phyloP scores from a whole-genome alignment of 2,888 invertebrate genomes.

The Philaethria dido region DNA sequence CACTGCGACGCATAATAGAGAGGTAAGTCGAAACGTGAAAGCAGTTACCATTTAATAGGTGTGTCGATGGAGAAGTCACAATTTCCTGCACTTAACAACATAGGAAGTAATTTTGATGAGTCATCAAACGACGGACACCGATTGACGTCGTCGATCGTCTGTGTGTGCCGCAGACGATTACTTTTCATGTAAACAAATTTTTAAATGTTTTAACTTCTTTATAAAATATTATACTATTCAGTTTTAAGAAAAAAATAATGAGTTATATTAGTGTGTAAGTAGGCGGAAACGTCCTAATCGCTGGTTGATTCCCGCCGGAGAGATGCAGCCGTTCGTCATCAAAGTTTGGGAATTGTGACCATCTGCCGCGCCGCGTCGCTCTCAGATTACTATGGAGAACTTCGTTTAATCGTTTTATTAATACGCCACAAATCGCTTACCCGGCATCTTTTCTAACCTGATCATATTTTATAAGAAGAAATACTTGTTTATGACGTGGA shows the following conservation, averaged over 20 bases:
- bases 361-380: slow-evolving; percentile 78
- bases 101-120: slow-evolving; percentile 82
- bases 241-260: neutral
- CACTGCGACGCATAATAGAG: slow-evolving; percentile 6
- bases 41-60: slow-evolving; percentile 71
- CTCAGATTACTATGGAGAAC: slow-evolving; percentile 80
- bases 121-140: slow-evolving; percentile 79
- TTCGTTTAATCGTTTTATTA: slow-evolving; percentile 84
- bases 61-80: slow-evolving; percentile 79
- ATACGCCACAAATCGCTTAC: slow-evolving; percentile 82
- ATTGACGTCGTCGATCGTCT: slow-evolving; percentile 65
- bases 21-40: slow-evolving; percentile 48
- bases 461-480: slow-evolving; percentile 48
- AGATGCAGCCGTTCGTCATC: slow-evolving; percentile 75
- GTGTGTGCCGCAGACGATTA: slow-evolving; percentile 64
- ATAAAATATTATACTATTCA: neutral
- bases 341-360: slow-evolving; percentile 81
- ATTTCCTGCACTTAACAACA: slow-evolving; percentile 83
- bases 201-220: neutral
- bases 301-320: slow-evolving; percentile 64
- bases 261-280: slow-evolving; percentile 49
- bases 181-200: slow-evolving; percentile 51
- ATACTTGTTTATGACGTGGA: slow-evolving; percentile 40
- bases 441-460: slow-evolving; percentile 64
- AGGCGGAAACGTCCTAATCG: slow-evolving; percentile 70